These are phyloP conservation scores for Podiceps cristatus DNA, from an alignment of 2,113 vertebrate genomes.

Conservation along the genomic window DNA sequence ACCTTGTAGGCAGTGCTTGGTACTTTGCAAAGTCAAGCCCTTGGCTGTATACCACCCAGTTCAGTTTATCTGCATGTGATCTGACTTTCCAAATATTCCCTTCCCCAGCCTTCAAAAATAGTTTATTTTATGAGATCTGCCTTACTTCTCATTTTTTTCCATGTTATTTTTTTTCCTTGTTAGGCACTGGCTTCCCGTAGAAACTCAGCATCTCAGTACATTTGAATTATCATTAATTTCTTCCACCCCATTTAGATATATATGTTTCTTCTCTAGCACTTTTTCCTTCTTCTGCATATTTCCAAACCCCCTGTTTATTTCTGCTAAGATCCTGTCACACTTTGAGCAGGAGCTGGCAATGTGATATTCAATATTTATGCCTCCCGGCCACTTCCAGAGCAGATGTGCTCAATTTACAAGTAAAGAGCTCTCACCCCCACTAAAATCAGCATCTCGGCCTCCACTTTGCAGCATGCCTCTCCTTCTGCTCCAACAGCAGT, in stretches of 20 bases:
- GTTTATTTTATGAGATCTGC: not conserved
- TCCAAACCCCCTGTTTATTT: not conserved
- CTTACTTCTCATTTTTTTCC: not conserved
- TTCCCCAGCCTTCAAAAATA: not conserved
- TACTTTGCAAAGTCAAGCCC: not conserved
- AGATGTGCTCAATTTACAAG: slow-evolving; percentile 7
- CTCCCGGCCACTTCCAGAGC: not conserved
- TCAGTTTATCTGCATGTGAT: not conserved
- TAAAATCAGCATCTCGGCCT: not conserved
- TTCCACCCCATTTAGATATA: not conserved
- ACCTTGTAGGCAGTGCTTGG: not conserved
- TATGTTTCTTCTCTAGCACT: not conserved
- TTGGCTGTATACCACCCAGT: not conserved
- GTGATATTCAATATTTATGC: slow-evolving; percentile 34
- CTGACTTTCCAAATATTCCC: not conserved
- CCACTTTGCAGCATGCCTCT: not conserved
- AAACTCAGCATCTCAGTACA: not conserved
- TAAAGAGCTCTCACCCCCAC: not conserved
- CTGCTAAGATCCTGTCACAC: not conserved
- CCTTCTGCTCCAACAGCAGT: not conserved
- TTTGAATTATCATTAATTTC: slow-evolving; percentile 3
- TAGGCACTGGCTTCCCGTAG: not conserved
- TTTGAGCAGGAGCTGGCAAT: not conserved
- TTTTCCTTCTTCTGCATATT: not conserved
- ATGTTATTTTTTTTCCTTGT: slow-evolving; percentile 7